These are phyloP conservation scores for Emydura subglobosa DNA, from an alignment of 2,113 vertebrate species.

Conservation along the genomic window DNA sequence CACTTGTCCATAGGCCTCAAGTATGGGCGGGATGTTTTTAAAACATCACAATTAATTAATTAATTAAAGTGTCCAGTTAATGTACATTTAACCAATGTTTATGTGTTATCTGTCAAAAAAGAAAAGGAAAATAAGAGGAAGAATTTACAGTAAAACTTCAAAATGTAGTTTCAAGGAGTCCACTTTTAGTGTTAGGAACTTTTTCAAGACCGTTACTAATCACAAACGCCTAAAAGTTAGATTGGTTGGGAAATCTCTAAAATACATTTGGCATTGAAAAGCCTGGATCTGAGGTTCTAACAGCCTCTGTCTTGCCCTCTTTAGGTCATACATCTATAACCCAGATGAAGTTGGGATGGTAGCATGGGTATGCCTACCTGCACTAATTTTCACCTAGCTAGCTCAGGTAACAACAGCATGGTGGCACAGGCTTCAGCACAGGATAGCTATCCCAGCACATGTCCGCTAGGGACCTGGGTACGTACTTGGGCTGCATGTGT, in stretches of 20 bases:
- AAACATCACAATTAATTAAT: too few species aligned
- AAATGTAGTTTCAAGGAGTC: neutral
- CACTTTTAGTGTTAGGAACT: neutral
- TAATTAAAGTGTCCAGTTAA: neutral
- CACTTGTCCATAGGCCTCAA: neutral
- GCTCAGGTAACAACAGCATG: too few species aligned
- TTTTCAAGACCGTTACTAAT: neutral
- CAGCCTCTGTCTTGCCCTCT: neutral
- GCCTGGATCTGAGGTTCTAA: neutral
- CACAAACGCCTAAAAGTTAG: neutral
- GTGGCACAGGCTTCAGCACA: too few species aligned
- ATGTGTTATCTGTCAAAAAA: neutral
- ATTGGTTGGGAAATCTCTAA: neutral
- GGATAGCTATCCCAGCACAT: too few species aligned
- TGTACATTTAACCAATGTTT: neutral
- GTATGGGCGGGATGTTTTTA: too few species aligned
- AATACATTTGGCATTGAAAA: neutral
- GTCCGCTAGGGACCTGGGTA: too few species aligned
- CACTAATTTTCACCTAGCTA: too few species aligned
- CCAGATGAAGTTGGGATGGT: too few species aligned
- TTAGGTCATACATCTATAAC: too few species aligned
- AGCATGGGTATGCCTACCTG: too few species aligned
- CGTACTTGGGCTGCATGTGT: too few species aligned
- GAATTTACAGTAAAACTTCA: neutral
- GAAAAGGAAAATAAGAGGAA: neutral